Conservation (phyloP, 2,113 vertebrate genomes). For the Todiramphus saurophagus region DNA sequence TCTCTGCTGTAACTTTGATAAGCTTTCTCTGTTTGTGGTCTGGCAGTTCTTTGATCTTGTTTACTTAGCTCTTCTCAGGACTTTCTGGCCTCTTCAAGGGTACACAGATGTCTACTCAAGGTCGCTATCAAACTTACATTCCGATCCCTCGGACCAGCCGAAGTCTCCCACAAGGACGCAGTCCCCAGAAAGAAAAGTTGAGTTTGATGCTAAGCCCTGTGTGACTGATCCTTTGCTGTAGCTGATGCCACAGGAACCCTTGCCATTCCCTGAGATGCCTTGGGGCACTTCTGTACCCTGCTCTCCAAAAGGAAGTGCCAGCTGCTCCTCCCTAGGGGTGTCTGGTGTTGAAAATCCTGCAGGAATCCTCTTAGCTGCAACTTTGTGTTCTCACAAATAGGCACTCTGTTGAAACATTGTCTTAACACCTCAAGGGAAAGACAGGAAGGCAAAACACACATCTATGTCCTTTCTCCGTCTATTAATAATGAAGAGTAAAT, state of each 20-base stretch:
- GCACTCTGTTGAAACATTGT: neutral
- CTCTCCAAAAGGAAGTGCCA: neutral
- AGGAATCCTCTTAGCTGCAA: neutral
- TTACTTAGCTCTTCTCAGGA: too few relatives aligned
- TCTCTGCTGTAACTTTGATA: too few relatives aligned
- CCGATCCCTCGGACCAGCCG: too few relatives aligned
- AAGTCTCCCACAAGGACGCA: neutral
- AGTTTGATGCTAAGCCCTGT: neutral
- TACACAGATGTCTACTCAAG: too few relatives aligned
- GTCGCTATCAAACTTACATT: too few relatives aligned
- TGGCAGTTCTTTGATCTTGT: too few relatives aligned
- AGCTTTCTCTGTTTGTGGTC: too few relatives aligned
- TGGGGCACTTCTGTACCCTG: neutral
- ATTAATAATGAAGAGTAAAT: slow-evolving; percentile 25
- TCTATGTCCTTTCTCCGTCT: neutral
- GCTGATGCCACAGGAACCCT: neutral
- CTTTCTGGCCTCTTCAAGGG: too few relatives aligned
- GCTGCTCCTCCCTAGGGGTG: neutral
- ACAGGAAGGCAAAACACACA: neutral
- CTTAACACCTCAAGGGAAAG: neutral
- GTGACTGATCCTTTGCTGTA: neutral
- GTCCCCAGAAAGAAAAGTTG: neutral
- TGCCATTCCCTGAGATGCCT: neutral
- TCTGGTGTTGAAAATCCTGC: neutral
- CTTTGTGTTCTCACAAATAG: neutral